phyloP scores from a whole-genome alignment of 2,888 invertebrate species.

The Drosophila gaucha region DNA sequence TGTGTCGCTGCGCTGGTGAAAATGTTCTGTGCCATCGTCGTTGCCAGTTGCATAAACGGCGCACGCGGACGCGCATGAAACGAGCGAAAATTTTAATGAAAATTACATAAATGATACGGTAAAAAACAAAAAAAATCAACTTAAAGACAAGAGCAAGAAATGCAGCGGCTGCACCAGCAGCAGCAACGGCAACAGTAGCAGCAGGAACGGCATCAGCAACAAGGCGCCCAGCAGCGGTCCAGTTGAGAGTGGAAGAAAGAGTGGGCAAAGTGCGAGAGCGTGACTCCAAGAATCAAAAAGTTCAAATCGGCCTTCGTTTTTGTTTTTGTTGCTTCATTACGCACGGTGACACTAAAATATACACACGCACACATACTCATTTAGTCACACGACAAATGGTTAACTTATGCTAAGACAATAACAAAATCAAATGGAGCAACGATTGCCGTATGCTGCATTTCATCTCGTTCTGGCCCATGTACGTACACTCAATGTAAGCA shows the following conservation, averaged over 20 bases:
- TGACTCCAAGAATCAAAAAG: slow-evolving; percentile 33
- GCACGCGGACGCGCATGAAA: slow-evolving; percentile 69
- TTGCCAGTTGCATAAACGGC: slow-evolving; percentile 75
- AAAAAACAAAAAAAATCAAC: slow-evolving; percentile 14
- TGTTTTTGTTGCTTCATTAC: slow-evolving; percentile 26
- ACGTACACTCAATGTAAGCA: slow-evolving; percentile 13
- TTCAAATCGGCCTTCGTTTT: slow-evolving; percentile 18
- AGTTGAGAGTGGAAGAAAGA: slow-evolving; percentile 16
- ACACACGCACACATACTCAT: not conserved
- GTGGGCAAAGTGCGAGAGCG: slow-evolving; percentile 12
- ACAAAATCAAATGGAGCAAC: slow-evolving; percentile 29
- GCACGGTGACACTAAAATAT: slow-evolving; percentile 7
- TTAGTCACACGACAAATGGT: slow-evolving; percentile 10
- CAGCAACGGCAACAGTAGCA: slow-evolving; percentile 5
- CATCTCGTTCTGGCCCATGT: slow-evolving; percentile 30
- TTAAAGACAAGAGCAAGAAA: slow-evolving; percentile 24
- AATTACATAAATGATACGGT: slow-evolving; percentile 60
- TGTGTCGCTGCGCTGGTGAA: slow-evolving; percentile 61
- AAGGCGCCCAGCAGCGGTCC: slow-evolving; percentile 37
- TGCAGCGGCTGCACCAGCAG: slow-evolving; percentile 9
- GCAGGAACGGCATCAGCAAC: slow-evolving; percentile 24
- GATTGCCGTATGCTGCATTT: slow-evolving; percentile 38
- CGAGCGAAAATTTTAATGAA: slow-evolving; percentile 55
- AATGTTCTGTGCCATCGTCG: slow-evolving; percentile 64
- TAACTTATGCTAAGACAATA: slow-evolving; percentile 42